A percentile compares a stretch with the other conserved stretches of the same genome.
Evolutionary conservation across 2,888 invertebrate species (phyloP).

Genomic region (Drosophila prolongata): DNA sequence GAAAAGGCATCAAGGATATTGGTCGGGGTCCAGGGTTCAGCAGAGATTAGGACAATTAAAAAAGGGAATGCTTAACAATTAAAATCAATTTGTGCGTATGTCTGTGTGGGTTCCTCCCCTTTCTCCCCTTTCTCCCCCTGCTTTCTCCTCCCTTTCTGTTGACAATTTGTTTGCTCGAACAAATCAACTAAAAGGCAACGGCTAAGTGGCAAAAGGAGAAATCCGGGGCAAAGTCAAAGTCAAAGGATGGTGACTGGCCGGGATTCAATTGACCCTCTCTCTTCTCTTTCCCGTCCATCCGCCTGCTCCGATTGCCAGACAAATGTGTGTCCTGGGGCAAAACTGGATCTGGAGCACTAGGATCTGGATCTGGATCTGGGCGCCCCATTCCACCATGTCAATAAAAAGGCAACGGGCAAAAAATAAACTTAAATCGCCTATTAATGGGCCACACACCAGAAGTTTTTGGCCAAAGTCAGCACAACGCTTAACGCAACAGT

Average conservation of each 20-base stretch:
- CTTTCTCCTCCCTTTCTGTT: slow-evolving; percentile 48
- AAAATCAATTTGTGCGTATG: slow-evolving; percentile 71
- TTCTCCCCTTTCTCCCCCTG: background rate
- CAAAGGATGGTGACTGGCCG: slow-evolving; percentile 26
- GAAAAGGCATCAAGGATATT: slow-evolving; percentile 68
- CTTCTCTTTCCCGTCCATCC: background rate
- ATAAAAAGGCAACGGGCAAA: slow-evolving; percentile 71
- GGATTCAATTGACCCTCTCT: slow-evolving; percentile 27
- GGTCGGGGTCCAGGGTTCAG: slow-evolving; percentile 56
- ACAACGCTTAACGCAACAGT: slow-evolving; percentile 65
- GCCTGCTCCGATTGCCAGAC: slow-evolving; percentile 35
- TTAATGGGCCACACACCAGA: slow-evolving; percentile 57
- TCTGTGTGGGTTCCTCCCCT: slow-evolving; percentile 5
- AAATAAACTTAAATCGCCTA: slow-evolving; percentile 78
- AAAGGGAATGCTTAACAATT: slow-evolving; percentile 79
- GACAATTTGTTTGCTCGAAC: slow-evolving; percentile 76
- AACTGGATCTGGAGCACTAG: slow-evolving; percentile 12
- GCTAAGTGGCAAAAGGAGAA: slow-evolving; percentile 52
- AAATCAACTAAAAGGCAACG: slow-evolving; percentile 71
- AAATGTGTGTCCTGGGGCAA: slow-evolving; percentile 37
- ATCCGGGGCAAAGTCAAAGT: slow-evolving; percentile 37
- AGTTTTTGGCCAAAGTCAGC: slow-evolving; percentile 66
- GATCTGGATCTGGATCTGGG: slow-evolving; percentile 5
- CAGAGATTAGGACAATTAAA: slow-evolving; percentile 79
- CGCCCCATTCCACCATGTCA: slow-evolving; percentile 53